Evolutionary conservation across 2,888 invertebrate genomes (phyloP).

Genomic region (Aphrophora alni): DNA sequence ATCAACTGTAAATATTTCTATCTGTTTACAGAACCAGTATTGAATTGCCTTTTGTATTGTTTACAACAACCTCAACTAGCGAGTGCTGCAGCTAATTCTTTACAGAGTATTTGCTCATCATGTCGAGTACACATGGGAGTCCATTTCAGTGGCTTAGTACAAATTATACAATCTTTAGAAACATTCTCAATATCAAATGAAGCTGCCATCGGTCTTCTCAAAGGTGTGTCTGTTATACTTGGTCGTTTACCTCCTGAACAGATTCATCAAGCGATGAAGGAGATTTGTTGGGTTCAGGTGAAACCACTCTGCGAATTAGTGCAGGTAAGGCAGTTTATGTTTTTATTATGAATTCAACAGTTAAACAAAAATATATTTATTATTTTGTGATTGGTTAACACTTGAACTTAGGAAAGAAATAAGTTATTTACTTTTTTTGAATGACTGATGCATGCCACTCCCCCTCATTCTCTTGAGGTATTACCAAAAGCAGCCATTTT

Average conservation of each 20-base stretch:
- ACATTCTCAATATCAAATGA: conserved; percentile 75
- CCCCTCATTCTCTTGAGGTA: too few species aligned
- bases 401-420: too few species aligned
- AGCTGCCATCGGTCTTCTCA: conserved; percentile 75
- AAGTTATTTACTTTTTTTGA: too few species aligned
- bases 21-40: conserved; percentile 73
- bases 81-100: conserved; percentile 79
- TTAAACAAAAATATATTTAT: neutral
- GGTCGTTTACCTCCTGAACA: conserved; percentile 64
- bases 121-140: conserved; percentile 79
- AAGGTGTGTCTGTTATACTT: conserved; percentile 70
- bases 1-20: too few species aligned
- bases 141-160: conserved; percentile 76
- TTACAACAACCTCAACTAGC: conserved; percentile 77
- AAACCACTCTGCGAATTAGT: conserved; percentile 70
- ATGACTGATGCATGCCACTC: too few species aligned
- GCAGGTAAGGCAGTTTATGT: conserved; percentile 56
- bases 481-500: too few species aligned
- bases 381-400: too few species aligned
- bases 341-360: conserved; percentile 54
- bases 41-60: conserved; percentile 79
- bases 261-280: conserved; percentile 72
- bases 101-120: conserved; percentile 85
- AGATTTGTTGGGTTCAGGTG: conserved; percentile 79
- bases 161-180: conserved; percentile 76